Evolutionary conservation across 2,113 vertebrate species (phyloP), one percentile per base, ranked within the genome.

Genomic region (Vireo altiloquus): DNA sequence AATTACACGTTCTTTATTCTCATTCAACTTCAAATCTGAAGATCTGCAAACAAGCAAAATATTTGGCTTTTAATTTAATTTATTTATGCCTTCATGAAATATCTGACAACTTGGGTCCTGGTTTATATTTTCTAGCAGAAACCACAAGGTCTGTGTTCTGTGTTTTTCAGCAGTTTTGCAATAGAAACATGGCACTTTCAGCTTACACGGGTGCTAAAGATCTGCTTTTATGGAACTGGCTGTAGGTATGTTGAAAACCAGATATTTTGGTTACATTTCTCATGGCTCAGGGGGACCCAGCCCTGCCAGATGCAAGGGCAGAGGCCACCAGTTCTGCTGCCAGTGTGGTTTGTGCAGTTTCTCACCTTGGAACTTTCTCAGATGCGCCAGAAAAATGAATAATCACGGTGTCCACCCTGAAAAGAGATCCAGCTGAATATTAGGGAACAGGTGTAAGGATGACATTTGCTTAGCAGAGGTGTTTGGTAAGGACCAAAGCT

Each of bases 291-390:
- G 59, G 33, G 15, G 21, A 22, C 25, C 39, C 47, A 63, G 46
- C 74, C 82, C 27, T 65, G 61, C 54, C 72, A 47, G 79, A 15
- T 15, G 23, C 31, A 57, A 46, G 49, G 40, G 66, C 82, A 91
- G 59, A 69, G 61, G 33, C 25, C 78, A 70, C 9, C 50, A 78
- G 47, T 7, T n/a, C 56, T 42, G 64, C 57, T 64, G 49, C 30
- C 72, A 52, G 2, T 28, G 44, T 15, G 46, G 39, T 13, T 68
- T 35, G 3, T 5, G 39, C 46, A 40, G 37, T 4, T 59, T 50
- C 95, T 95, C 80, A 97, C 95, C 96, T 96, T 15, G 35, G 44
- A 60, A 13, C 49, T 44, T 40, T 40, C 49, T 50, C 63, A 47
- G 77, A 30, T 0, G 33, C 0, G 2, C 56, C 80, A 30, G 82